phyloP scores from a whole-genome alignment of 2,888 invertebrate genomes.

The Agonopterix alstromeriana region DNA sequence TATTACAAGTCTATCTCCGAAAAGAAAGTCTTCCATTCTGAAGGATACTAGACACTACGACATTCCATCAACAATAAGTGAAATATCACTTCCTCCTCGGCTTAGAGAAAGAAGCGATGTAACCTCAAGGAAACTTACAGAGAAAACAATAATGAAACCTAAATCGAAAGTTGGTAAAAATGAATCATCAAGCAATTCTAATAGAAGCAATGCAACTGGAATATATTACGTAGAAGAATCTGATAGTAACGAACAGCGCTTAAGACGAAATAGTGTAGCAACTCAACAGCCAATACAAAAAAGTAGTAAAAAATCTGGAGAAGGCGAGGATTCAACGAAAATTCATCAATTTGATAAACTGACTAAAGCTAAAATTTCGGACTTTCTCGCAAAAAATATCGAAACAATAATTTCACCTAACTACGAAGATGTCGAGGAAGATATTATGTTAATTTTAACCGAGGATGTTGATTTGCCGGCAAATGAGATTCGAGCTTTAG shows the following conservation, averaged over 20 bases:
- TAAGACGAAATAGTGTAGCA: background rate
- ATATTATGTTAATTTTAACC: background rate
- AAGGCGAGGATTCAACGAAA: background rate
- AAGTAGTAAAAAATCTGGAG: background rate
- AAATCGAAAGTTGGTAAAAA: no score
- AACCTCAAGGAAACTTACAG: no score
- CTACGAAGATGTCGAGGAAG: background rate
- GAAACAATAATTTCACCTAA: background rate
- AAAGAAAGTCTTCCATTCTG: no score
- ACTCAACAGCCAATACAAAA: background rate
- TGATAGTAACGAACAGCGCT: background rate
- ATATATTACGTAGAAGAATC: background rate
- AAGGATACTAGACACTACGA: no score
- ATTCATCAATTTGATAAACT: background rate
- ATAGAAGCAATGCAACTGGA: background rate
- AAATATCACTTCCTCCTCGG: no score
- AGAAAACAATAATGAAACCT: no score
- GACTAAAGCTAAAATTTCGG: background rate
- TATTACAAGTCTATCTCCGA: no score
- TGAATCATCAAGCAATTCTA: no score
- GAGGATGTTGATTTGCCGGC: background rate
- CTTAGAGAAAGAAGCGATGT: no score
- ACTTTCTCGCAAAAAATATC: background rate
- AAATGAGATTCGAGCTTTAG: background rate
- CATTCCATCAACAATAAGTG: no score